A percentile compares a stretch with the other conserved stretches of the same genome.
These are phyloP conservation scores for Agelaius tricolor DNA, from an alignment of 2,113 vertebrate genomes.

Conservation along the genomic window DNA sequence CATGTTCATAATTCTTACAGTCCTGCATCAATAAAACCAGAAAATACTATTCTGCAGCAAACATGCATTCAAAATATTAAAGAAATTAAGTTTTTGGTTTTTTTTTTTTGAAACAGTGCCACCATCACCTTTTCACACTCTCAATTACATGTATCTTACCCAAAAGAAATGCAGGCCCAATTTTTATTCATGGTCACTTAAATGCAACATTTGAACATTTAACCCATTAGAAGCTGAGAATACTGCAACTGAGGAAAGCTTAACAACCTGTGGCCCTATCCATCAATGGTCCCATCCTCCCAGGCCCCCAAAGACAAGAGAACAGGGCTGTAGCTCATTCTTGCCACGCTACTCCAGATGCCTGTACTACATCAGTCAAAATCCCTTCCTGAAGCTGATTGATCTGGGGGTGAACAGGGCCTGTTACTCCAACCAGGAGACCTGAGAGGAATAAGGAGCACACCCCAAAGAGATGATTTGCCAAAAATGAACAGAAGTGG, in stretches of 20 bases:
- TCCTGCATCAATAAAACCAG: slow-evolving; percentile 62
- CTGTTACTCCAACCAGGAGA: neutral
- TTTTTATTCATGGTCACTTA: neutral
- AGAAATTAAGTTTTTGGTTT: neutral
- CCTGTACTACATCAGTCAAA: neutral
- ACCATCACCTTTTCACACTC: neutral
- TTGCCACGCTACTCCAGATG: neutral
- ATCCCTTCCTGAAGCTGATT: neutral
- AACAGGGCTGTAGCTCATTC: neutral
- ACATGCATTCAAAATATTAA: neutral
- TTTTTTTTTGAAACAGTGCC: accelerated
- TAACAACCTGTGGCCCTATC: neutral
- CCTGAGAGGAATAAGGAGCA: neutral
- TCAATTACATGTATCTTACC: neutral
- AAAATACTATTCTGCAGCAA: neutral
- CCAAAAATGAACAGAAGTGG: neutral
- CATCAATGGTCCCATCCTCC: neutral
- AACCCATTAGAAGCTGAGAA: neutral
- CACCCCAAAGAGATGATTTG: neutral
- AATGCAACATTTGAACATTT: neutral
- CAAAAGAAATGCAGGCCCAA: neutral
- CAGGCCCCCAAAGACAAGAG: neutral
- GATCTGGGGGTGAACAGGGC: neutral
- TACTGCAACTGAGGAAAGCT: neutral
- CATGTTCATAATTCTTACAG: slow-evolving; percentile 39